Percentiles rank a stretch among this genome's conserved stretches.
phyloP scores from a whole-genome alignment of 2,888 invertebrate species.

The Petrolisthes manimaculis region DNA sequence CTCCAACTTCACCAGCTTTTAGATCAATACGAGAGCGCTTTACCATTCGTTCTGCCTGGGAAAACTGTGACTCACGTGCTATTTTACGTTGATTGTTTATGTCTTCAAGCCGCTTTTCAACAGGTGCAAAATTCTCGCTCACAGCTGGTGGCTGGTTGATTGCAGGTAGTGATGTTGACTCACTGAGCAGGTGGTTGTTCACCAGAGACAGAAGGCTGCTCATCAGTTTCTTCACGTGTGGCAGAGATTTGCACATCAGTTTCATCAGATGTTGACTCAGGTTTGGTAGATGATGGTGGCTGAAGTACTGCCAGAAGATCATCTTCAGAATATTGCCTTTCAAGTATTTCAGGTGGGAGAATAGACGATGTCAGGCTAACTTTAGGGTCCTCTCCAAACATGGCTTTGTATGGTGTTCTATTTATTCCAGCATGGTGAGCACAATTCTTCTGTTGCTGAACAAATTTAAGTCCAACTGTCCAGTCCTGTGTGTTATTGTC shows the following conservation, averaged over 20 bases:
- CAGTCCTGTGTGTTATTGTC: constrained; percentile 39
- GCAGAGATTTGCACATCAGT: constrained; percentile 13
- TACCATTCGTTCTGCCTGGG: constrained; percentile 26
- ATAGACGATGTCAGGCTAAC: constrained; percentile 24
- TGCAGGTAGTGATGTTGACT: constrained; percentile 24
- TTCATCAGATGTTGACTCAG: constrained; percentile 25
- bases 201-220: constrained; percentile 20
- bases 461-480: constrained; percentile 25
- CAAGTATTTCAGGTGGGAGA: constrained; percentile 16
- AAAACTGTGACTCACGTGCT: constrained; percentile 14
- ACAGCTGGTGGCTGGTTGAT: constrained; percentile 9
- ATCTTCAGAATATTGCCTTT: constrained; percentile 19
- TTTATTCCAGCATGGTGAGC: constrained; percentile 33
- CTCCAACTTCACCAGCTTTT: constrained; percentile 21
- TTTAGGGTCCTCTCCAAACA: constrained; percentile 12
- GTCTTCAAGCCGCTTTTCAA: neutral
- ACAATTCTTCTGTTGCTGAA: constrained; percentile 16
- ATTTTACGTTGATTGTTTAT: constrained; percentile 22
- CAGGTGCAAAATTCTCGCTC: neutral
- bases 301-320: constrained; percentile 26
- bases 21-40: constrained; percentile 24
- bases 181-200: constrained; percentile 22
- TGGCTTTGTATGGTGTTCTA: constrained; percentile 24
- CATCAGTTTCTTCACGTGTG: constrained; percentile 23
- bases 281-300: constrained; percentile 17